These are phyloP conservation scores for Heliothis peltigera DNA, from an alignment of 2,888 invertebrate species.

Conservation along the genomic window DNA sequence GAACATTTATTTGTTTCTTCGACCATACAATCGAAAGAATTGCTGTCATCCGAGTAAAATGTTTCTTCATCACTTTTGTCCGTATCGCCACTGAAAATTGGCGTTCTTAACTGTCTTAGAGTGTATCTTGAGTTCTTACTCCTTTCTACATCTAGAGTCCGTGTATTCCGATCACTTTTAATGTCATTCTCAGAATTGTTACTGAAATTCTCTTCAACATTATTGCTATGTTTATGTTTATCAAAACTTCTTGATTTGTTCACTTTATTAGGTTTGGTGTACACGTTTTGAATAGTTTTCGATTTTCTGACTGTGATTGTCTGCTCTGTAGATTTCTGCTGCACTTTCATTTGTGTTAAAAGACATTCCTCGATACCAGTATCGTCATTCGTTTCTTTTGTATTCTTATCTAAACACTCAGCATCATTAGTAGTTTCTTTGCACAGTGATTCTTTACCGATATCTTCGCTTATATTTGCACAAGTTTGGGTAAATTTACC, in stretches of 20 bases:
- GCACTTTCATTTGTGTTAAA: background rate
- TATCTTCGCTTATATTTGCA: conserved; percentile 13
- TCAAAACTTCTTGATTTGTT: conserved; percentile 14
- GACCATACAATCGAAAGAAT: conserved; percentile 19
- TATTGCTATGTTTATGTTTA: conserved; percentile 6
- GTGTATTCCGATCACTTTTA: conserved; percentile 3
- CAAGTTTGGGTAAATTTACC: conserved; percentile 76
- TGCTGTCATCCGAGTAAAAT: conserved; percentile 32
- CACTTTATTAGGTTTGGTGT: conserved; percentile 21
- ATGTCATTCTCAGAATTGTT: conserved; percentile 11
- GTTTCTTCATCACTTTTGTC: conserved; percentile 1
- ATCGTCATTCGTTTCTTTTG: conserved; percentile 5
- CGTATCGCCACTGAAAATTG: conserved; percentile 1
- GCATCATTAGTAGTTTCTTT: conserved; percentile 8
- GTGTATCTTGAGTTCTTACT: conserved; percentile 32
- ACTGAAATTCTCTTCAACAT: conserved; percentile 7
- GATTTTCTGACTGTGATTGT: conserved; percentile 18
- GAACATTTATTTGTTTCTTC: conserved; percentile 62
- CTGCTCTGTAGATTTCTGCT: conserved; percentile 2
- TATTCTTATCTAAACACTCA: conserved; percentile 27
- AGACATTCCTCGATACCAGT: conserved; percentile 5
- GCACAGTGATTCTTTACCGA: conserved; percentile 23
- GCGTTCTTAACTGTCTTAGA: conserved; percentile 13
- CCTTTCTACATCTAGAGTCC: conserved; percentile 3
- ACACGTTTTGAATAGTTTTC: conserved; percentile 2